Conservation (phyloP, 2,797 vertebrate species). For the Parambassis ranga region DNA sequence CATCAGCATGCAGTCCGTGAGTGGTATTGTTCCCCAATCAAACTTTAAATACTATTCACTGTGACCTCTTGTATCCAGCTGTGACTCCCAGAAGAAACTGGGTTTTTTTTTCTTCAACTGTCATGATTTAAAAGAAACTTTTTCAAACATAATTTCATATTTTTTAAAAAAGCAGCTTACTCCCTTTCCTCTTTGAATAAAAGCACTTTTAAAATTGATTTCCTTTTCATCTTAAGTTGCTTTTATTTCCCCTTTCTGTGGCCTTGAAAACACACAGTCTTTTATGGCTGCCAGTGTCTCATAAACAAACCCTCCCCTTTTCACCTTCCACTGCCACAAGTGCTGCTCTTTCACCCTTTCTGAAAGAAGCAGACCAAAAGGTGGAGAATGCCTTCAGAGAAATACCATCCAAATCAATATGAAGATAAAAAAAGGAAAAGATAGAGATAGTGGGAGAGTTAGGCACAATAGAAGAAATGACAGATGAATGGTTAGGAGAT, state of each 20-base stretch:
- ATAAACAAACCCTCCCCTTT: slow-evolving; percentile 39
- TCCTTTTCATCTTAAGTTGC: slow-evolving; percentile 23
- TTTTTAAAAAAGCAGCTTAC: slow-evolving; percentile 6
- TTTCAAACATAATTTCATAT: slow-evolving; percentile 15
- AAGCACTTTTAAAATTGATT: slow-evolving; percentile 40
- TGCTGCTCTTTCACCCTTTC: slow-evolving; percentile 38
- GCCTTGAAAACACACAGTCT: slow-evolving; percentile 11
- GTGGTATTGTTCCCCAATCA: slow-evolving; percentile 23
- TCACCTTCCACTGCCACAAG: slow-evolving; percentile 35
- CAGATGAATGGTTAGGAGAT: slow-evolving; percentile 60
- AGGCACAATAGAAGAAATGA: slow-evolving; percentile 53
- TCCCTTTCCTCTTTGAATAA: slow-evolving; percentile 11
- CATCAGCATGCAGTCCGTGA: slow-evolving; percentile 50
- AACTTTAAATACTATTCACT: slow-evolving; percentile 29
- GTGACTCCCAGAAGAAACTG: neutral
- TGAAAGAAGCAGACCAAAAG: slow-evolving; percentile 41
- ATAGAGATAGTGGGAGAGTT: slow-evolving; percentile 48
- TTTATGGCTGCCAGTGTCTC: slow-evolving; percentile 30
- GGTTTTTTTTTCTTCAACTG: neutral
- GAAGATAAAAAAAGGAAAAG: slow-evolving; percentile 50
- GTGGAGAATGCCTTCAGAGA: slow-evolving; percentile 49
- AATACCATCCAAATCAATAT: slow-evolving; percentile 36
- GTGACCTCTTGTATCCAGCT: slow-evolving; percentile 18
- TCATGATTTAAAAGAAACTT: neutral
- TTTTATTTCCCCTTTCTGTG: slow-evolving; percentile 22